Evolutionary conservation across 2,888 invertebrate genomes (phyloP).

Genomic region (Dolichomitus sp.): DNA sequence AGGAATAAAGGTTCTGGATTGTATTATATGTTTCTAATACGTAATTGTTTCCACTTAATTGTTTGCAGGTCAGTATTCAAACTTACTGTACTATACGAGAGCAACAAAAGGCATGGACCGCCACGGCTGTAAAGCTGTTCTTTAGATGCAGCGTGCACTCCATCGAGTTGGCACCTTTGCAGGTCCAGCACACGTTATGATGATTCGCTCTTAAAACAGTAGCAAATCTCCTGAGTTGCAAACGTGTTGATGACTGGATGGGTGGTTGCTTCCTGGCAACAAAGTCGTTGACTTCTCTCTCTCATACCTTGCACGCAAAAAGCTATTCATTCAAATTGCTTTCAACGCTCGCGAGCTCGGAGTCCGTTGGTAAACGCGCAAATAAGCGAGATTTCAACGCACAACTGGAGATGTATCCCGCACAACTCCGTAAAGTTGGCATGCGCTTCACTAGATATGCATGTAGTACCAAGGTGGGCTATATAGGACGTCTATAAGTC

Average conservation of each 20-base stretch:
- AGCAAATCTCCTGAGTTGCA: conserved; percentile 24
- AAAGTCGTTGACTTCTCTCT: conserved; percentile 30
- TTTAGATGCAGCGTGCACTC: too few relatives aligned
- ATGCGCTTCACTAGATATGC: conserved; percentile 11
- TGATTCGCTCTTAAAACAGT: conserved; percentile 40
- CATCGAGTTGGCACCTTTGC: conserved; percentile 23
- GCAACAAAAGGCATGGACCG: neutral
- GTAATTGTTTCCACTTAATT: too few relatives aligned
- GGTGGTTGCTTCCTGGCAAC: conserved; percentile 28
- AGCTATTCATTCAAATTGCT: conserved; percentile 61
- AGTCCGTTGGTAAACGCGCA: conserved; percentile 10
- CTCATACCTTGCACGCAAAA: conserved; percentile 1
- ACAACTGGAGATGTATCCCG: conserved; percentile 7
- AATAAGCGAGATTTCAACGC: conserved; percentile 28
- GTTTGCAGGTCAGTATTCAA: too few relatives aligned
- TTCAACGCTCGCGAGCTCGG: conserved; percentile 24
- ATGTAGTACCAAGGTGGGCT: conserved; percentile 23
- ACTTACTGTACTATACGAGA: too few relatives aligned
- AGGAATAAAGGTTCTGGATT: too few relatives aligned
- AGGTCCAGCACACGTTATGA: conserved; percentile 19
- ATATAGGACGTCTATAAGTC: conserved; percentile 10
- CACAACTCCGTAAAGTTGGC: conserved; percentile 11
- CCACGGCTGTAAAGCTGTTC: neutral
- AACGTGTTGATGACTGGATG: conserved; percentile 20
- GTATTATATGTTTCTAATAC: too few relatives aligned